phyloP scores from a whole-genome alignment of 2,888 invertebrate species.

The Drosophila limbata region DNA sequence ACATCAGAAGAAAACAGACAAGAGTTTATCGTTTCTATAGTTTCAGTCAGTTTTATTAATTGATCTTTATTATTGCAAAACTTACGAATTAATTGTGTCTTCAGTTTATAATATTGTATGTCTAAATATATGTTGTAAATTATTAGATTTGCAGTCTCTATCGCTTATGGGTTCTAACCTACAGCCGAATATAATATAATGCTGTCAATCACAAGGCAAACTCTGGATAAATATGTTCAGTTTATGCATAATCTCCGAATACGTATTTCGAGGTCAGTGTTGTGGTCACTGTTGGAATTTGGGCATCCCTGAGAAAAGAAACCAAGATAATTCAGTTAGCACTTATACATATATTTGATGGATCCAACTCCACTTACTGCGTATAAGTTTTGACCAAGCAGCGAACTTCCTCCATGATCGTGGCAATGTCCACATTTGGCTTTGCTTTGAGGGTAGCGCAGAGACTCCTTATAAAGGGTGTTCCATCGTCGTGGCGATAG shows the following conservation, averaged over 20 bases:
- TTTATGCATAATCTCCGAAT: slow-evolving; percentile 82
- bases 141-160: slow-evolving; percentile 37
- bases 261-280: slow-evolving; percentile 82
- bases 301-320: slow-evolving; percentile 69
- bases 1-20: neutral
- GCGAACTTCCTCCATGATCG: slow-evolving; percentile 81
- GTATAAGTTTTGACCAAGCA: slow-evolving; percentile 49
- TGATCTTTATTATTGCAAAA: slow-evolving; percentile 4
- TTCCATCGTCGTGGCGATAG: slow-evolving; percentile 81
- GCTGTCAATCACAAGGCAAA: slow-evolving; percentile 25
- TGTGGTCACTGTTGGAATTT: slow-evolving; percentile 83
- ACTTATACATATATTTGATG: neutral
- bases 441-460: slow-evolving; percentile 72
- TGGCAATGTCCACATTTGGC: slow-evolving; percentile 69
- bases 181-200: slow-evolving; percentile 12
- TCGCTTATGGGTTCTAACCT: slow-evolving; percentile 21
- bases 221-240: neutral
- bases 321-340: neutral
- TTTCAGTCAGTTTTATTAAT: neutral
- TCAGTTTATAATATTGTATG: neutral
- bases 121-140: slow-evolving; percentile 1
- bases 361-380: slow-evolving; percentile 54
- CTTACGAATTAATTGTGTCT: slow-evolving; percentile 11
- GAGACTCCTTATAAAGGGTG: slow-evolving; percentile 82
- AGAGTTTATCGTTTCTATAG: slow-evolving; percentile 8